A percentile compares a stretch with the other conserved stretches of the same genome.
Conservation (phyloP, 1,140 invertebrate species). For the Orchesella cincta region DNA sequence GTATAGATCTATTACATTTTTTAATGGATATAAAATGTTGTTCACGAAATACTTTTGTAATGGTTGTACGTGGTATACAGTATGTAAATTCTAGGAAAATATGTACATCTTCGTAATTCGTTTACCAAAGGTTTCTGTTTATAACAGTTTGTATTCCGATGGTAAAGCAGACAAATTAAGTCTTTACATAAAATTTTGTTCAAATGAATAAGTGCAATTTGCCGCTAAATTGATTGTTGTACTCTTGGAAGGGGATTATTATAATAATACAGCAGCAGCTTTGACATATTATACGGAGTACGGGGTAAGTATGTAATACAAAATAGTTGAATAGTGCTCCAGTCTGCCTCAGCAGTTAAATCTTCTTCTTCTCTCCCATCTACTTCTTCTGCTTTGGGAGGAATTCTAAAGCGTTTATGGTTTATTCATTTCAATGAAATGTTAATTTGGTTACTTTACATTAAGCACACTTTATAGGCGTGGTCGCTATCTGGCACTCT, state of each 20-base stretch:
- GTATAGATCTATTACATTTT: too few species aligned
- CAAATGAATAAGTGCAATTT: constrained; percentile 4
- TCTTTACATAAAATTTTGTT: not conserved
- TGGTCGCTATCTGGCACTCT: constrained; percentile 11
- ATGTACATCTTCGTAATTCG: too few species aligned
- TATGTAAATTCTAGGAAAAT: too few species aligned
- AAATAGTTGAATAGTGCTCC: not conserved
- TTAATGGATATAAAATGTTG: too few species aligned
- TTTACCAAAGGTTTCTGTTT: too few species aligned
- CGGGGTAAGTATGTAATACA: too few species aligned
- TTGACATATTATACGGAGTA: not conserved
- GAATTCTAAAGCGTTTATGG: constrained; percentile 13
- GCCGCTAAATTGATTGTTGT: constrained; percentile 1
- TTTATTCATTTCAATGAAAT: constrained; percentile 30
- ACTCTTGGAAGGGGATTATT: constrained; percentile 3
- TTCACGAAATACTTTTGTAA: too few species aligned
- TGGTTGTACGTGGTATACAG: too few species aligned
- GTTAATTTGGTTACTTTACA: constrained; percentile 22
- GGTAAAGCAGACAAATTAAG: too few species aligned
- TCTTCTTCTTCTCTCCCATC: not conserved
- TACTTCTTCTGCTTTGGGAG: not conserved
- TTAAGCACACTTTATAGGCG: constrained; percentile 26
- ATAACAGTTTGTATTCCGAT: too few species aligned
- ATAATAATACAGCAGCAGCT: not conserved
- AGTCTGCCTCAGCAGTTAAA: not conserved